These are phyloP conservation scores for Eupithecia subumbrata DNA, from an alignment of 2,888 invertebrate genomes.

Conservation along the genomic window DNA sequence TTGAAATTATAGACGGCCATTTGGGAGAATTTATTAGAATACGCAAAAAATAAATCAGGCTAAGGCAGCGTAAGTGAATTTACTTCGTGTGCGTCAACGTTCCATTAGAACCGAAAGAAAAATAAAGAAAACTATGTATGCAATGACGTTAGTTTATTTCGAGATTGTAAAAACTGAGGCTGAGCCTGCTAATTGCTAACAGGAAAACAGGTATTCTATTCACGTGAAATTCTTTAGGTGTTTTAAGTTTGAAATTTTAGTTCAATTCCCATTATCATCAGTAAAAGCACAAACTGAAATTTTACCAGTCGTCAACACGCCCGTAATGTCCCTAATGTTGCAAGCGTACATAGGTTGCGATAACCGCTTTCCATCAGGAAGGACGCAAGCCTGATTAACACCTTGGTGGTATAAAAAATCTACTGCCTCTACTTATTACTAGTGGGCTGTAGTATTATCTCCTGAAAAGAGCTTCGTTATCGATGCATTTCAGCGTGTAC, in stretches of 20 bases:
- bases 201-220: background rate
- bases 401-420: too few relatives aligned
- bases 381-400: too few relatives aligned
- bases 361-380: too few relatives aligned
- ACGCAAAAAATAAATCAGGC: conserved; percentile 55
- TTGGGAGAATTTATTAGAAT: conserved; percentile 27
- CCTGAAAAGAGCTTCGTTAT: background rate
- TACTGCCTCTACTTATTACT: background rate
- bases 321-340: too few relatives aligned
- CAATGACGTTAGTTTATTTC: conserved; percentile 36
- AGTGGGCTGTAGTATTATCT: background rate
- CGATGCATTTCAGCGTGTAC: conserved; percentile 7
- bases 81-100: conserved; percentile 61
- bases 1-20: conserved; percentile 42
- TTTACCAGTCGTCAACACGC: too few relatives aligned
- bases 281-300: background rate
- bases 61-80: conserved; percentile 54
- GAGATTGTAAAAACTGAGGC: conserved; percentile 1
- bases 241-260: background rate
- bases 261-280: background rate
- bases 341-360: too few relatives aligned
- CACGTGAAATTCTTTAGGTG: background rate
- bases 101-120: conserved; percentile 58
- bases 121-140: conserved; percentile 46
- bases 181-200: conserved; percentile 10